Conservation (phyloP, 2,888 invertebrate species). For the Phortica magna region DNA sequence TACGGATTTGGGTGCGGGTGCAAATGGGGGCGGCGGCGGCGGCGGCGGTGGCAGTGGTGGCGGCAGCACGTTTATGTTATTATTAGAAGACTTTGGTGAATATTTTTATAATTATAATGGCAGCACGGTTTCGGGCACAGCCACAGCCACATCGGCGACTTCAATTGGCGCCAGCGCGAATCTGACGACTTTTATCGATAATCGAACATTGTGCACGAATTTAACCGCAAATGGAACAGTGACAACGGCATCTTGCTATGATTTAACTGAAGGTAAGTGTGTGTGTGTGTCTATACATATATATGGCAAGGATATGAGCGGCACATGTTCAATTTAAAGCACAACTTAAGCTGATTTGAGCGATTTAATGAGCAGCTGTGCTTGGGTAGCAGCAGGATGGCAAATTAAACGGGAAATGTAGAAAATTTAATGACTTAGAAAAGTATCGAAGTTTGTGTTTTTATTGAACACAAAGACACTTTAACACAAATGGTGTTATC, state of each 20-base stretch:
- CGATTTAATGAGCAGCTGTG: too few relatives aligned
- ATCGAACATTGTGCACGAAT: slow-evolving; percentile 76
- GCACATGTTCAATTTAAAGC: too few relatives aligned
- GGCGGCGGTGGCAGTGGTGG: slow-evolving; percentile 42
- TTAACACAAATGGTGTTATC: too few relatives aligned
- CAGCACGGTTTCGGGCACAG: slow-evolving; percentile 74
- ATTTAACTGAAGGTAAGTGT: slow-evolving; percentile 73
- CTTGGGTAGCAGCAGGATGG: too few relatives aligned
- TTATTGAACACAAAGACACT: too few relatives aligned
- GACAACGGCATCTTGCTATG: slow-evolving; percentile 66
- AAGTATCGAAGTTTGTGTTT: too few relatives aligned
- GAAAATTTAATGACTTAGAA: too few relatives aligned
- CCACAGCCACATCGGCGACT: slow-evolving; percentile 60
- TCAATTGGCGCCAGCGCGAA: slow-evolving; percentile 63
- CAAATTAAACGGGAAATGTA: too few relatives aligned
- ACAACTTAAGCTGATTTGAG: too few relatives aligned
- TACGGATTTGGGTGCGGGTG: slow-evolving; percentile 2
- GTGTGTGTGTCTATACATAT: not conserved
- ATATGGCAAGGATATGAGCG: too few relatives aligned
- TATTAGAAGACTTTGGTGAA: slow-evolving; percentile 88
- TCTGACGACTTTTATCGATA: slow-evolving; percentile 72
- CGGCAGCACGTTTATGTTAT: slow-evolving; percentile 80
- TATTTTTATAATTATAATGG: slow-evolving; percentile 82
- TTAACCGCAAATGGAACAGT: slow-evolving; percentile 73
- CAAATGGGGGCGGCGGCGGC: slow-evolving; percentile 26